phyloP scores from a whole-genome alignment of 1,140 invertebrate species.

The Trichonephila inaurata region DNA sequence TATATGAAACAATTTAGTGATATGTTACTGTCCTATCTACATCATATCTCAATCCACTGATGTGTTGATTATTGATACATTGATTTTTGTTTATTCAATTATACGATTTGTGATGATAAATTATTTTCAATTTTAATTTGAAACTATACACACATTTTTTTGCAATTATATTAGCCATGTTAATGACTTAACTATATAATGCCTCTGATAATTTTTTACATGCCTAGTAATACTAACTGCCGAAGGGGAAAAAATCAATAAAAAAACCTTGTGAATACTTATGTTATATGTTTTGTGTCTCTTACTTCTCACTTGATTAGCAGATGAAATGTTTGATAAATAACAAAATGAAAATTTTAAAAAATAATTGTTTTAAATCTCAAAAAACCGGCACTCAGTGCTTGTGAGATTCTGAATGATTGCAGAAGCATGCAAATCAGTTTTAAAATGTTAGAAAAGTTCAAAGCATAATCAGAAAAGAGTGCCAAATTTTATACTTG shows the following conservation, averaged over 20 bases:
- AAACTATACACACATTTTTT: neutral
- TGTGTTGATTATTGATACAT: too few relatives aligned
- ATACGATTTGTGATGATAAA: neutral
- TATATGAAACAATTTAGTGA: too few relatives aligned
- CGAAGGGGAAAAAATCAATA: neutral
- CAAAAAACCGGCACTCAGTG: neutral
- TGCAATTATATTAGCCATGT: too few relatives aligned
- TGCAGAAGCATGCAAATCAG: neutral
- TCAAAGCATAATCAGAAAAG: conserved; percentile 4
- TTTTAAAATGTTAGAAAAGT: conserved; percentile 8
- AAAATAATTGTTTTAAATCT: neutral
- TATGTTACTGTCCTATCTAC: too few relatives aligned
- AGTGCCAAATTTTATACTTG: neutral
- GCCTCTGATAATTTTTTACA: too few relatives aligned
- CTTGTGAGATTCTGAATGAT: neutral
- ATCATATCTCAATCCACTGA: too few relatives aligned
- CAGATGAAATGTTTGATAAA: neutral
- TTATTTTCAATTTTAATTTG: neutral
- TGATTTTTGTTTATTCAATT: neutral
- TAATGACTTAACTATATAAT: too few relatives aligned
- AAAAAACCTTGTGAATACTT: neutral
- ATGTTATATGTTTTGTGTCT: neutral
- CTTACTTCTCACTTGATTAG: neutral
- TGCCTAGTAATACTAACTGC: too few relatives aligned
- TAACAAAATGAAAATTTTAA: neutral